Evolutionary conservation across 2,113 vertebrate genomes (phyloP), one percentile per base, ranked within the genome.

Genomic region (Muscicapa adusta): DNA sequence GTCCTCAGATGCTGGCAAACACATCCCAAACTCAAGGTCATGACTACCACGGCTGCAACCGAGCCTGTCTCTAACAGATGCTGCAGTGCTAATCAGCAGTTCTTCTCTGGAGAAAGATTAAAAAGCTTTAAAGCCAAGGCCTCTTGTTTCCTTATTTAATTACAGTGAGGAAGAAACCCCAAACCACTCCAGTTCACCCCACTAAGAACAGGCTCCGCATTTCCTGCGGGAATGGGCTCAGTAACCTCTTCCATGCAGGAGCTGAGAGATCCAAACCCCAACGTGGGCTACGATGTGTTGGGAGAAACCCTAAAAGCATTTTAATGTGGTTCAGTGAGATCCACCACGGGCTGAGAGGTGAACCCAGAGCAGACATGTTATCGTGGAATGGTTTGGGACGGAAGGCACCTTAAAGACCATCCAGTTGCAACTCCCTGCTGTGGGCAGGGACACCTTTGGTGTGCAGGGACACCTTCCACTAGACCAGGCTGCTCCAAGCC

Each of bases 81-180:
- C 82, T 47, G 22, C 8, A 28, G 62, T 24, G 81, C 95, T 91
- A 70, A 96, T 81, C 93, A 86, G 89, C 54, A 48, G 26, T 68
- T 65, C 86, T 75, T 50, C 82, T 77, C 65, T 17, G 19, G 56
- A 91, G 82, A 93, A 75, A 94, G 94, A 95, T 94, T 85, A 91
- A 62, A 79, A 73, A 91, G 72, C 61, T 60, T 80, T 85, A 81
- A 81, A 87, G 74, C 50, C 65, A 84, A 78, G 77, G 87, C 33
- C 73, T 91, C 86, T 57, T 74, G 80, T 66, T 91, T 89, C 63
- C 84, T 84, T 51, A 78, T 42, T 94, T 91, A 92, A 91, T 85
- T 82, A 84, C 51, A 89, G 51, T 26, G 42, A 81, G 68, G 86
- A 54, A 73, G 36, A 85, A 92, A 83, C 60, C 58, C 83, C 86